Percentiles rank a stretch among this genome's conserved stretches.
Conservation (phyloP, 2,797 vertebrate genomes). For the Karalla daura region DNA sequence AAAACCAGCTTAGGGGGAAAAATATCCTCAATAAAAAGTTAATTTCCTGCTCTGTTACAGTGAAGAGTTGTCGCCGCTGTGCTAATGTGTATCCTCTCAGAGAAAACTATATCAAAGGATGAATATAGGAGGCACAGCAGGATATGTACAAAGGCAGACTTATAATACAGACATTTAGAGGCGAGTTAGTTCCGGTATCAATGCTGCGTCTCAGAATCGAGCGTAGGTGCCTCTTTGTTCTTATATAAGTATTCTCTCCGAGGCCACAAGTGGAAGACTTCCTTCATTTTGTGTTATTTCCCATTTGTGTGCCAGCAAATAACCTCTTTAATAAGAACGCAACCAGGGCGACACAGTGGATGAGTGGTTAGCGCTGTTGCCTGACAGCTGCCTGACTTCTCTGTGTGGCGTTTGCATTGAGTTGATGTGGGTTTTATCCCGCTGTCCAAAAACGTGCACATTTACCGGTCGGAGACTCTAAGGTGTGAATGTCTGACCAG, state of each 20-base stretch:
- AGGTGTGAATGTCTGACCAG: no score
- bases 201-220: constrained; percentile 4
- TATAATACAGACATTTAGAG: constrained; percentile 37
- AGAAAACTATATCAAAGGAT: constrained; percentile 26
- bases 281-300: background rate
- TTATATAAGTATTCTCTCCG: background rate
- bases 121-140: constrained; percentile 15
- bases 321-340: constrained; percentile 22
- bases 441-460: no score
- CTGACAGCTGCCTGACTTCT: no score
- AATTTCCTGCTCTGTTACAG: constrained; percentile 49
- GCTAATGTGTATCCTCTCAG: constrained; percentile 43
- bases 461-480: no score
- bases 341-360: no score
- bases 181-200: constrained; percentile 14
- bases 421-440: no score
- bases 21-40: constrained; percentile 40
- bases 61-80: constrained; percentile 1
- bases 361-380: no score
- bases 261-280: background rate
- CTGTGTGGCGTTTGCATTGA: no score
- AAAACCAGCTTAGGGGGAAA: constrained; percentile 14
- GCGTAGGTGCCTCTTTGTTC: background rate
- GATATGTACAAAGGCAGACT: constrained; percentile 1
- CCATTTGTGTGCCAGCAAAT: background rate